Conservation (phyloP, 2,888 invertebrate species). For the Drosophila rellima region DNA sequence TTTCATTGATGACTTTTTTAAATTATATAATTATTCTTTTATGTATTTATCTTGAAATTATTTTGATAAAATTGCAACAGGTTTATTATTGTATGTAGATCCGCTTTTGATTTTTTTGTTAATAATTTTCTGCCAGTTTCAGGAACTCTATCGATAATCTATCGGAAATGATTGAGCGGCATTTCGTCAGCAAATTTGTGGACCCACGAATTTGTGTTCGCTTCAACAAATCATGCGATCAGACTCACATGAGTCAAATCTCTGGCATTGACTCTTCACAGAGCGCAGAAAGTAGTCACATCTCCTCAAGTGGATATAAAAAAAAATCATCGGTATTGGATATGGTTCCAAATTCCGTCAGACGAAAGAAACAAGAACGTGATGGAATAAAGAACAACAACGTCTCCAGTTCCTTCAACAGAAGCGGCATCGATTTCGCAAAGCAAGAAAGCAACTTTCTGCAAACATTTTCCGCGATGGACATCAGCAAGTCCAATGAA, state of each 20-base stretch:
- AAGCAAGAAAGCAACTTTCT: constrained; percentile 15
- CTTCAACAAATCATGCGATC: constrained; percentile 26
- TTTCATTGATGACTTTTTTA: not conserved
- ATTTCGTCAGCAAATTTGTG: constrained; percentile 46
- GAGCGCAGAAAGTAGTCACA: not conserved
- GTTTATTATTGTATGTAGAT: too few relatives aligned
- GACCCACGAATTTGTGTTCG: constrained; percentile 71
- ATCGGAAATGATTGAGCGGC: not conserved
- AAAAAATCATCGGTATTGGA: not conserved
- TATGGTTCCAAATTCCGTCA: not conserved
- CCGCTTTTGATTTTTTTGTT: not conserved
- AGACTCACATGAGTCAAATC: constrained; percentile 3
- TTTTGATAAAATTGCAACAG: too few relatives aligned
- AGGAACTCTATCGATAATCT: constrained; percentile 8
- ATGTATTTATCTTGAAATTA: too few relatives aligned
- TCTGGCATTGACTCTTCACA: not conserved
- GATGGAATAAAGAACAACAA: not conserved
- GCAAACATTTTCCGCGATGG: constrained; percentile 21
- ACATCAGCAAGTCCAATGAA: constrained; percentile 18
- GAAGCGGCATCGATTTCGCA: not conserved
- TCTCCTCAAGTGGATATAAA: not conserved
- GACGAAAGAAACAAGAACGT: not conserved
- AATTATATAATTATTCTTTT: too few relatives aligned
- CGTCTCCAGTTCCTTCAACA: not conserved
- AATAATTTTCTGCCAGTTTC: constrained; percentile 25